Evolutionary conservation across 2,113 vertebrate genomes (phyloP), one percentile per base, ranked within the genome.

Genomic region (pig (Sus scrofa)): DNA sequence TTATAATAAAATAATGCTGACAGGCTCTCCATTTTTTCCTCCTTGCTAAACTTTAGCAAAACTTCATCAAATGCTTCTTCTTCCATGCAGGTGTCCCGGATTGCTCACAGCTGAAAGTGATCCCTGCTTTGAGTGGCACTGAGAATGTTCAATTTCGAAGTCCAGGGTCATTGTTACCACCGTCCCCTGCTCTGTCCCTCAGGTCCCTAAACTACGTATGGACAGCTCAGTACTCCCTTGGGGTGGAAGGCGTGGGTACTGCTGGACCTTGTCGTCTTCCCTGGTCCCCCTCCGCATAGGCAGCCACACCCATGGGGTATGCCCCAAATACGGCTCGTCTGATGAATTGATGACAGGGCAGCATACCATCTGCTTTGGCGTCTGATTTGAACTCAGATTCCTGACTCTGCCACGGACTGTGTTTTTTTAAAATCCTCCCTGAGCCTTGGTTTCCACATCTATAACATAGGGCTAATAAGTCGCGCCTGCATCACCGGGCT

Each of bases 1-100:
- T 75, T 54, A 84, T 86, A 75, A 86, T 78, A 92, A 85, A 91
- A 85, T 63, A 91, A 86, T 75, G n/a, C n/a, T n/a, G n/a, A n/a
- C n/a, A n/a, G n/a, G 39, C 32, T 93, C 97, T 88, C 68, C 24
- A 13, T 27, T 34, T 73, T 89, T 77, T 37, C 68, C 11, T 63
- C 60, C 39, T 68, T 83, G 88, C 39, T 30, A 91, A 94, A 32
- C 54, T 70, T 79, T 83, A 89, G 67, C 52, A 81, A 79, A 71
- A 95, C 39, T 52, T 71, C 91, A 75, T 68, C 39, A 44, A 82
- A 94, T 65, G 37, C 39, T 79, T 7, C 58, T 90, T 88, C 62
- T 96, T 94, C 54, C 75, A 70, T 18, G 79, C 44, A 85, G 96
- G 68, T 24, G n/a, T 84, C 81, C 87, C 77, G 84, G 68, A 18